These are phyloP conservation scores for Hyposoter didymator DNA, from an alignment of 2,888 invertebrate species.

Conservation along the genomic window DNA sequence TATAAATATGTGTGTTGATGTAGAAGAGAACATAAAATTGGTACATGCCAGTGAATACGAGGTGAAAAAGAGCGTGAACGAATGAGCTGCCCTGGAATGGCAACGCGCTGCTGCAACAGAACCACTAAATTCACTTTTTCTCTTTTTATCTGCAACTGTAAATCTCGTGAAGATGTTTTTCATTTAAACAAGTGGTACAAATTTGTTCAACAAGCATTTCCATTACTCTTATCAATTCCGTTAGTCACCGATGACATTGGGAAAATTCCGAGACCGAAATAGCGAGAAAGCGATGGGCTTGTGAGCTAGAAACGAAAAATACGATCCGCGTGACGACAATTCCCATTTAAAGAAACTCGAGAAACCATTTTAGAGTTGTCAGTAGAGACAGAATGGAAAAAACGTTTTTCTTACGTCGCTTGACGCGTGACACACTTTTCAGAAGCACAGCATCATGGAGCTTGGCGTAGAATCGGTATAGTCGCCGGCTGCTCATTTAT, in stretches of 20 bases:
- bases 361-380: slow-evolving; percentile 38
- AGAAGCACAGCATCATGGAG: slow-evolving; percentile 30
- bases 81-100: slow-evolving; percentile 42
- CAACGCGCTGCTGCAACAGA: slow-evolving; percentile 49
- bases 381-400: too few species aligned
- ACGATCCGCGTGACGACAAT: slow-evolving; percentile 10
- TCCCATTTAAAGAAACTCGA: slow-evolving; percentile 11
- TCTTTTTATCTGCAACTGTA: neutral
- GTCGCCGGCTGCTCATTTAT: neutral
- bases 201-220: slow-evolving; percentile 58
- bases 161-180: slow-evolving; percentile 47
- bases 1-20: slow-evolving; percentile 14
- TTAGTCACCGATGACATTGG: slow-evolving; percentile 57
- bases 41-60: slow-evolving; percentile 41
- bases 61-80: slow-evolving; percentile 48
- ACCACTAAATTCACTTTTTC: slow-evolving; percentile 54
- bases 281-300: neutral
- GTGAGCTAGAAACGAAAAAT: neutral
- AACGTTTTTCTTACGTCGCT: neutral
- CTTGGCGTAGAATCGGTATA: slow-evolving; percentile 15
- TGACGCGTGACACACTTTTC: slow-evolving; percentile 55
- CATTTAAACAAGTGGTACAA: slow-evolving; percentile 56
- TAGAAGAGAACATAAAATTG: slow-evolving; percentile 59
- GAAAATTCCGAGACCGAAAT: slow-evolving; percentile 14
- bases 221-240: slow-evolving; percentile 70